phyloP scores from a whole-genome alignment of 2,888 invertebrate species.

The Drosophila melanosoma region DNA sequence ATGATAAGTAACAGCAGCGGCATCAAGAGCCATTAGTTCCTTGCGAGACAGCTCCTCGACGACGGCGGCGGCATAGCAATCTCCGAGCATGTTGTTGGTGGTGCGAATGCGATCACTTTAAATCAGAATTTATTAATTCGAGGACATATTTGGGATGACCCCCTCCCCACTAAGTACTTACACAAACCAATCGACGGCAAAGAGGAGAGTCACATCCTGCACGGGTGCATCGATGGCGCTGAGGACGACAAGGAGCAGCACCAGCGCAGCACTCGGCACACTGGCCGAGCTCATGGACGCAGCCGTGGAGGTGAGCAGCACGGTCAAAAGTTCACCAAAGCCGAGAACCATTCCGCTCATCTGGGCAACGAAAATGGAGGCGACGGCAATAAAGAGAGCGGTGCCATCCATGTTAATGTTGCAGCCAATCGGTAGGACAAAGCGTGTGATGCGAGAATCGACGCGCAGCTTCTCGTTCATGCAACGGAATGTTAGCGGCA shows the following conservation, averaged over 20 bases:
- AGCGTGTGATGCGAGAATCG: conserved; percentile 93
- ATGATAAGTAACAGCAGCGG: conserved; percentile 87
- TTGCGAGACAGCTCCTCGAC: conserved; percentile 93
- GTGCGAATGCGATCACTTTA: conserved; percentile 93
- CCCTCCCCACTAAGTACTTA: conserved; percentile 86
- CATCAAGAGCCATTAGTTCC: conserved; percentile 91
- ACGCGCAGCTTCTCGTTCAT: conserved; percentile 93
- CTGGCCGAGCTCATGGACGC: conserved; percentile 95
- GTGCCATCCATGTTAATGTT: conserved; percentile 98
- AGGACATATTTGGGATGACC: background rate
- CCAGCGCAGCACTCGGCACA: conserved; percentile 94
- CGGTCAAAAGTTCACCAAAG: conserved; percentile 93
- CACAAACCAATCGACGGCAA: conserved; percentile 96
- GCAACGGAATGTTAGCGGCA: conserved; percentile 94
- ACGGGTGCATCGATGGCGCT: conserved; percentile 93
- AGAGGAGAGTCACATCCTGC: conserved; percentile 92
- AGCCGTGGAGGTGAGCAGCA: conserved; percentile 93
- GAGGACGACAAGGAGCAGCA: conserved; percentile 91
- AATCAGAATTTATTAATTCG: background rate
- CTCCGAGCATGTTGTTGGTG: conserved; percentile 94
- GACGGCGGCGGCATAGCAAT: conserved; percentile 94
- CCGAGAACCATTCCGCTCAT: conserved; percentile 93
- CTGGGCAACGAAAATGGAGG: conserved; percentile 93
- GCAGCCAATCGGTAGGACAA: conserved; percentile 95
- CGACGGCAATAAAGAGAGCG: conserved; percentile 94